Conservation (phyloP, 1,140 invertebrate genomes). For the Nebria ingens region DNA sequence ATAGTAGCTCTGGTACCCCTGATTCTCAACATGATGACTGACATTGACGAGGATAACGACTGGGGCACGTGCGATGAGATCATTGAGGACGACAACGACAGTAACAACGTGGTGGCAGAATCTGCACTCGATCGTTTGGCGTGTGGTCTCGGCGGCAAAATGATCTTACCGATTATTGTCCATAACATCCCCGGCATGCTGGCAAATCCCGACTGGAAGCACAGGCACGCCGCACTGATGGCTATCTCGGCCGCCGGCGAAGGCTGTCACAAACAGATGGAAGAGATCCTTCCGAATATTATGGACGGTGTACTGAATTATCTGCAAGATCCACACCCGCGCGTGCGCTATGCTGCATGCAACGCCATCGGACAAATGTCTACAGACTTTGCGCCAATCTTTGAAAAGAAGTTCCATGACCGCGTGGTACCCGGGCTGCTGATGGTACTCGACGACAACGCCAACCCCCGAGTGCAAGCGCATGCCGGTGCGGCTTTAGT, state of each 20-base stretch:
- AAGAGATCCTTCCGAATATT: constrained; percentile 80
- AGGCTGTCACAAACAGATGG: constrained; percentile 98
- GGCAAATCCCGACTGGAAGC: constrained; percentile 69
- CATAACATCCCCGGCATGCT: constrained; percentile 81
- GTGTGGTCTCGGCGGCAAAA: constrained; percentile 92
- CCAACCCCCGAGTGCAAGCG: constrained; percentile 88
- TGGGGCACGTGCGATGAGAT: constrained; percentile 74
- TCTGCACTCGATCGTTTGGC: constrained; percentile 92
- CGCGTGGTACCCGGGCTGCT: constrained; percentile 87
- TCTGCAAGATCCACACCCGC: constrained; percentile 58
- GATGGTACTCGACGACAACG: constrained; percentile 81
- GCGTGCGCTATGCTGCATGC: constrained; percentile 93
- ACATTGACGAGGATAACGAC: constrained; percentile 85
- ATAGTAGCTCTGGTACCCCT: constrained; percentile 68
- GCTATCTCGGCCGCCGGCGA: constrained; percentile 96
- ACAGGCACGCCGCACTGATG: constrained; percentile 93
- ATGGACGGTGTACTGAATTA: constrained; percentile 69
- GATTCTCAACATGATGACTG: constrained; percentile 92
- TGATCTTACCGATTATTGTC: constrained; percentile 82
- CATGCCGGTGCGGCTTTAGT: constrained; percentile 91
- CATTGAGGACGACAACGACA: constrained; percentile 75
- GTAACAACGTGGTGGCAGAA: constrained; percentile 91
- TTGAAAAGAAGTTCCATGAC: constrained; percentile 97
- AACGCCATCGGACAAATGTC: constrained; percentile 99
- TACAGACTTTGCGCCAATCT: constrained; percentile 92